A percentile compares a stretch with the other conserved stretches of the same genome.
Evolutionary conservation across 2,113 vertebrate species (phyloP).

Genomic region (Holacanthus passer): DNA sequence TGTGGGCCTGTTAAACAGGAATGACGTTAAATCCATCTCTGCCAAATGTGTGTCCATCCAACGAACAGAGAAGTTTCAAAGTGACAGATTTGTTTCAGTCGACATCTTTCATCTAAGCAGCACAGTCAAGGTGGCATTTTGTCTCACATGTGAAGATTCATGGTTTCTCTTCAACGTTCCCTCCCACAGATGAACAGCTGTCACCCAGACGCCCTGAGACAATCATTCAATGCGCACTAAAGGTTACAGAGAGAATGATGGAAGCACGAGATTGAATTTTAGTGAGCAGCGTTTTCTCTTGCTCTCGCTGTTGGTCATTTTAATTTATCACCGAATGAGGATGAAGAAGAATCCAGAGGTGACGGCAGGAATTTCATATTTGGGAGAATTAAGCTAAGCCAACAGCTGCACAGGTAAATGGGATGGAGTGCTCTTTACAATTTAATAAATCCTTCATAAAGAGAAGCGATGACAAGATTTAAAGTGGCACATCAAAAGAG

Average conservation of each 20-base stretch:
- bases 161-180: neutral
- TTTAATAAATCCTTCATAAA: neutral
- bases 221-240: neutral
- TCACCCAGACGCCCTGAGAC: neutral
- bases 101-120: neutral
- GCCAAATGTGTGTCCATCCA: neutral
- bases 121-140: neutral
- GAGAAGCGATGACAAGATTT: neutral
- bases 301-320: too few relatives aligned
- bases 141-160: neutral
- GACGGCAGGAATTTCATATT: neutral
- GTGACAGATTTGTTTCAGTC: neutral
- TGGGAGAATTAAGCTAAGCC: neutral
- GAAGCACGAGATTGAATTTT: neutral
- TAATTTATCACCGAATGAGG: neutral
- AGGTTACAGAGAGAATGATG: neutral
- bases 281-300: neutral
- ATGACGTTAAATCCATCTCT: neutral
- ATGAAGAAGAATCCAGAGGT: neutral
- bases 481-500: neutral
- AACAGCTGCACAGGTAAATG: neutral
- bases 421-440: neutral
- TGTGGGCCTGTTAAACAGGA: neutral
- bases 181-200: neutral
- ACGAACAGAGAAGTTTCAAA: neutral